Conservation (phyloP, 2,113 vertebrate genomes). For the Marmota monax region DNA sequence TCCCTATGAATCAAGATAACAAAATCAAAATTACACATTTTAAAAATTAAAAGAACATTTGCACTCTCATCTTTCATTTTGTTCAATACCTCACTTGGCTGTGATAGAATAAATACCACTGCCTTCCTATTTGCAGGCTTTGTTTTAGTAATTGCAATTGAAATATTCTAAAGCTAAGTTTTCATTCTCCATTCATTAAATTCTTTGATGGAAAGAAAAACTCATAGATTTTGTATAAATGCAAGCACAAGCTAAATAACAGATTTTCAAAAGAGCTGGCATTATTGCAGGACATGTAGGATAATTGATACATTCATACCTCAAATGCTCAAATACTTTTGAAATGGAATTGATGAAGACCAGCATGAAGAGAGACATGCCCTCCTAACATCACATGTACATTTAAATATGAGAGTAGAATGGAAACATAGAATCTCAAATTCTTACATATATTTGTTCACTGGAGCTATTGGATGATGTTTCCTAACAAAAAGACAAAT, state of each 20-base stretch:
- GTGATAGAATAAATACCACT: not conserved
- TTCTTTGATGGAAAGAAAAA: not conserved
- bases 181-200: not conserved
- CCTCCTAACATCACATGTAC: not conserved
- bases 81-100: not conserved
- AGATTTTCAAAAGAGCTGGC: not conserved
- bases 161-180: not conserved
- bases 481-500: not conserved
- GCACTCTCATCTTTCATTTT: constrained; percentile 12
- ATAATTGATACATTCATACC: not conserved
- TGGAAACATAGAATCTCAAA: not conserved
- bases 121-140: not conserved
- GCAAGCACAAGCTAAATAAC: not conserved
- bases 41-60: not conserved
- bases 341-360: not conserved
- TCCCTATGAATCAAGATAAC: not conserved
- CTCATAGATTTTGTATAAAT: not conserved
- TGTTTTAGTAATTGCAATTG: not conserved
- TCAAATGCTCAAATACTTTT: not conserved
- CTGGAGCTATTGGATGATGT: not conserved
- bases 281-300: not conserved
- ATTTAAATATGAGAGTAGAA: not conserved
- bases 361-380: not conserved
- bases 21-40: not conserved
- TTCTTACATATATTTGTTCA: not conserved